Evolutionary conservation across 2,797 vertebrate genomes (phyloP), one percentile per base, ranked within the genome.

Genomic region (Atherinosoma microstoma): DNA sequence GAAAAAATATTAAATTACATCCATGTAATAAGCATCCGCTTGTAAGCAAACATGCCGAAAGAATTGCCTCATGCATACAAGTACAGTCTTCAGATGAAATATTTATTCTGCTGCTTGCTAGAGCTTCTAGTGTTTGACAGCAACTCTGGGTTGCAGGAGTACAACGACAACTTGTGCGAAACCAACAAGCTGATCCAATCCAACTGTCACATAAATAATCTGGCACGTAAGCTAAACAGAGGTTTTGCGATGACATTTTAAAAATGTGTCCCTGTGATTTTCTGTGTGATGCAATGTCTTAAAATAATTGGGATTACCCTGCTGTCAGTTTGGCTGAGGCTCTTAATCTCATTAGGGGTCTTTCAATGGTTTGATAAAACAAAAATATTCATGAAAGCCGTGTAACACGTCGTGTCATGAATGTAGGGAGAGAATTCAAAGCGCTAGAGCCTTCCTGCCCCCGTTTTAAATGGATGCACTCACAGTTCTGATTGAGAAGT

Each of bases 81-180:
- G 66, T 40, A 36, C 30, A 8, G 53, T 15, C 24, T 72, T 51
- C 22, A 49, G 4, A 83, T 72, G 6, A 76, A 82, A 74, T 60
- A 62, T 79, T 73, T 0, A 75, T 47, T 42, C 51, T 8, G 13
- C 58, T 63, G 12, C 5, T 57, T 61, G 29, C 6, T 32, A 35
- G 42, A 38, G 10, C 2, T 67, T 11, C 0, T 15, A 18, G 18
- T 64, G 34, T 49, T 53, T 29, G 51, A 29, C 51, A 54, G 51
- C 24, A 29, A 24, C 24, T 13, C 11, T 54, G 51, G 51, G 51
- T 47, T 9, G 6, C 18, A n/a, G 42, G 16, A 2, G 15, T 45
- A 16, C 40, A 16, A 45, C 16, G 40, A 22, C 6, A 1, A 58
- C 58, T 29, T 27, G 5, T 56, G 24, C 15, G 58, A n/a, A 57